Evolutionary conservation across 2,797 vertebrate species (phyloP).

Genomic region (Scyliorhinus canicula): DNA sequence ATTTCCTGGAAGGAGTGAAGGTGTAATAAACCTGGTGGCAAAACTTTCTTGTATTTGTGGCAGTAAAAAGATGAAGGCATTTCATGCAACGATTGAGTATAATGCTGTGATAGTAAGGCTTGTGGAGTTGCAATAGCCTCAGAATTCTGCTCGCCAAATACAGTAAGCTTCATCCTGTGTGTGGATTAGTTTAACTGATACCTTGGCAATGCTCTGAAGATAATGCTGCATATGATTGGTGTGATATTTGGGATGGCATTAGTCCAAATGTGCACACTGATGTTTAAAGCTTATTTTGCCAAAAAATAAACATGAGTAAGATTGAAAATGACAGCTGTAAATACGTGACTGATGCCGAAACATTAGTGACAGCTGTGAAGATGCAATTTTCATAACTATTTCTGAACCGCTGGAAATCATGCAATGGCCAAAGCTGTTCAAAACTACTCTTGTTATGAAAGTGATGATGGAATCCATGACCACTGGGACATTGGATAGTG

Average conservation of each 20-base stretch:
- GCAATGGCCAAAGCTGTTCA: background rate
- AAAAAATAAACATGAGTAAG: background rate
- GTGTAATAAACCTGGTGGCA: background rate
- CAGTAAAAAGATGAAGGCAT: background rate
- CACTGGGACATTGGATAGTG: background rate
- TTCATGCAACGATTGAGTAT: background rate
- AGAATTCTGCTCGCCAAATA: background rate
- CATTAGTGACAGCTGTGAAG: background rate
- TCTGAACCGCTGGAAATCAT: background rate
- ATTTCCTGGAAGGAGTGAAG: background rate
- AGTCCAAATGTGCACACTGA: background rate
- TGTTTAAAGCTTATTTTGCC: background rate
- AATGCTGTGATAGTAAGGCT: background rate
- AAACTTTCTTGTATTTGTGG: background rate
- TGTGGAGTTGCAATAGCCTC: background rate
- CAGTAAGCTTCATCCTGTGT: background rate
- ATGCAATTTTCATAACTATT: background rate
- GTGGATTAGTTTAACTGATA: background rate
- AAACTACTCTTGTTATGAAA: background rate
- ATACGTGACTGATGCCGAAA: background rate
- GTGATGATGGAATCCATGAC: background rate
- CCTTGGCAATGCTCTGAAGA: background rate
- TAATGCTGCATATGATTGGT: background rate
- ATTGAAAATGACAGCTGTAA: background rate
- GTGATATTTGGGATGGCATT: background rate